Base-by-base conservation (phyloP, 2,888 invertebrate species). In the Caenorhabditis japonica region DNA sequence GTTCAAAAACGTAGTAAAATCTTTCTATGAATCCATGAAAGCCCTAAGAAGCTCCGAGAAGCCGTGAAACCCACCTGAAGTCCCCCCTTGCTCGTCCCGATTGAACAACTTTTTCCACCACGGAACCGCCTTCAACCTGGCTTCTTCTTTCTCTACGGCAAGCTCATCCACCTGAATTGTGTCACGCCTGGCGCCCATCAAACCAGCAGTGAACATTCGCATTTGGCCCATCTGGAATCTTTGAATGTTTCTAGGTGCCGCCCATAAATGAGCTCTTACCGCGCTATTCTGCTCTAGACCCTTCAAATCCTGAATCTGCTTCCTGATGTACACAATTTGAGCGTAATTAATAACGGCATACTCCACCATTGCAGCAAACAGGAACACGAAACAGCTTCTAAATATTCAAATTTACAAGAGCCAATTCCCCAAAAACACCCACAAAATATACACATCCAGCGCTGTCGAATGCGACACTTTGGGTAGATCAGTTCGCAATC, bases 401-500 rank as follows among this genome's bases (percentile, higher is more conserved):
- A 41, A 76, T 43, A 25, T 21, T 7, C 5, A 34, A 17, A 34
- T 21, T 13, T n/a, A 15, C 8, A 36, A 13, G 3, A 12, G 33
- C 34, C 7, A 51, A 38, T 12, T 43, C 19, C 27, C 27, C 19
- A 51, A 33, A 33, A 19, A n/a, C n/a, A 61, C 64, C 46, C 30
- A 81, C 79, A 93, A 93, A 3, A 94, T 93, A 88, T 93, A 94
- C 85, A 92, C 93, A 87, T 94, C 94, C 76, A 94, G 89, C 1
- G 93, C 93, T n/a, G 94, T 94, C 3, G 93, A 93, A 88, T 94
- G 94, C 49, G 93, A 92, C 58, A 94, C 93, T 90, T 93, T 93
- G 4, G 93, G 93, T 64, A 94, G 89, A 88, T 93, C 93, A 4
- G 92, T 93, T 70, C 93, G 90, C 87, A 93, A 93, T 7, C 85